Evolutionary conservation across 2,888 invertebrate genomes (phyloP), one percentile per base, ranked within the genome.

Genomic region (Panzeria rudis): DNA sequence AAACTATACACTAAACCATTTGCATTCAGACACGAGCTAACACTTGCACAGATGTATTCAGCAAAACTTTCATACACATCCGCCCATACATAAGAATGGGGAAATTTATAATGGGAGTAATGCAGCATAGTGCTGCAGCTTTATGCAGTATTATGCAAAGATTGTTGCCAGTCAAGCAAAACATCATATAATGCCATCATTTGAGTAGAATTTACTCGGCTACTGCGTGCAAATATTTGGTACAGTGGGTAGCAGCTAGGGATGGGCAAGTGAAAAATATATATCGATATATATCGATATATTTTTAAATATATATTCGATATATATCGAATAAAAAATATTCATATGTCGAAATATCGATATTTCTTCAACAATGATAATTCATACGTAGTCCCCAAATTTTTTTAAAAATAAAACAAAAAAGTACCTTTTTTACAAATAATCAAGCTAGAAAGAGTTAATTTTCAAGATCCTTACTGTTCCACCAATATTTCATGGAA

Each of bases 91-190:
- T 9, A 66, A 38, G 38, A 13, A 59, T 59, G 50, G 59, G 50
- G 41, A 72, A 73, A 80, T 59, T 59, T 75, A 69, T 64, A 82
- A 77, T 82, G 76, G 64, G 71, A 82, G 76, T 71, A 82, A 71
- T 82, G 76, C 82, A 71, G 82, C 82, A 71, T 76, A 64, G 32
- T 52, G 64, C 82, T 71, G 76, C 64, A 82, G 76, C 76, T 77
- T 82, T 64, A 59, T 82, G 82, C 76, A 77, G 82, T 59, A 82
- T 82, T 76, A 82, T 71, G 82, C 62, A 82, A 77, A 82, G 69
- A 77, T 82, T 82, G 76, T 71, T 77, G 71, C 82, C 71, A 84
- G 50, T 80, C 84, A 80, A 71, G 76, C 84, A 80, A 84, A 84
- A 61, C 76, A 80, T 79, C 84, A 84, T 75, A 75, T 64, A 80